Base-by-base conservation (phyloP, 2,113 vertebrate genomes). In the Girardinichthys multiradiatus region DNA sequence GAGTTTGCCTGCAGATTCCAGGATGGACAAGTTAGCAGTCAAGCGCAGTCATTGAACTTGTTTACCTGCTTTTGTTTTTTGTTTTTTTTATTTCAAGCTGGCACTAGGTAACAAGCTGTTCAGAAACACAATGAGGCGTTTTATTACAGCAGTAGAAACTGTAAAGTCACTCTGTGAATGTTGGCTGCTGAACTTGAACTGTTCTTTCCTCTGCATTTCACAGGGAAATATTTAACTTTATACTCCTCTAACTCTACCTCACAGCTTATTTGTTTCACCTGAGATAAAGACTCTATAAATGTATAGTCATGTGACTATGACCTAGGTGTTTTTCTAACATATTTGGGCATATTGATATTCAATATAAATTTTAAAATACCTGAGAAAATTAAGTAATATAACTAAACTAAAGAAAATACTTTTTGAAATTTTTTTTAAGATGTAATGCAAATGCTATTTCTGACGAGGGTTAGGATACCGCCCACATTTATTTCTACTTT, bases 1-100 rank as follows among this genome's bases (percentile, higher is more conserved):
- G 26, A 66, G 64, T 77, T 73, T 74, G 28, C 74, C 31, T 65
- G 48, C 58, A 42, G 14, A 8, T 67, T 54, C 57, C 12, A 12
- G 35, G 2, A 11, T 67, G 39, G 39, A 54, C 54, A 68, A 66
- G 70, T 29, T 63, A 17, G 13, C 29, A 61, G 67, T 45, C 60
- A 54, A 60, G 27, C 68, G 64, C 79, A 64, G 65, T 60, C 72
- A 75, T 66, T 28, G 62, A 71, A 86, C 60, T 69, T 64, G 57
- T 64, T 63, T 51, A 39, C 27, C 54, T 67, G 64, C 35, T 68
- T 28, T 64, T 26, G n/a, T 48, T 28, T 70, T 60, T 42, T 42
- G 64, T 27, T 17, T 69, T 64, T 1, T 79, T 48, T 57, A 33
- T 9, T 27, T 19, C 0, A n/a, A 15, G 1, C 12, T 65, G 29